These are phyloP conservation scores for Phocides pigmalion DNA, from an alignment of 1,140 invertebrate species.

Conservation along the genomic window DNA sequence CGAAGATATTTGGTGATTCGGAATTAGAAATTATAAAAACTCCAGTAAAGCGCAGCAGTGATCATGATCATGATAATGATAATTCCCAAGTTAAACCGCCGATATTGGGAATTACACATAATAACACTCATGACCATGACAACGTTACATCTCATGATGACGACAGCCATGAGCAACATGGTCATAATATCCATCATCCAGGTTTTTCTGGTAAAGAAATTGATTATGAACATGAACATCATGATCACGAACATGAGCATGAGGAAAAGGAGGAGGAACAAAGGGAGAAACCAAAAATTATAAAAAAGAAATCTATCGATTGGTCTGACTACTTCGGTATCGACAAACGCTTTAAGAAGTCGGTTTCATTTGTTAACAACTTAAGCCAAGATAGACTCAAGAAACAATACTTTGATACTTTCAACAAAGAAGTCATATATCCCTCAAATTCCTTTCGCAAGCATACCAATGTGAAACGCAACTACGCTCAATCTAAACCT, in stretches of 20 bases:
- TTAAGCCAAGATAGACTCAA: conserved; percentile 65
- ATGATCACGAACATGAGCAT: conserved; percentile 40
- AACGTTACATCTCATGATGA: conserved; percentile 54
- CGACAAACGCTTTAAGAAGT: conserved; percentile 90
- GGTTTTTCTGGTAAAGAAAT: conserved; percentile 74
- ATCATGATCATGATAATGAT: conserved; percentile 55
- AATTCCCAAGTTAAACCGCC: conserved; percentile 67
- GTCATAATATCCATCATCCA: conserved; percentile 76
- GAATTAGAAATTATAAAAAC: conserved; percentile 66
- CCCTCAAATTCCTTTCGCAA: conserved; percentile 77
- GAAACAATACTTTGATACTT: conserved; percentile 77
- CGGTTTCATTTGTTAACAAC: conserved; percentile 65
- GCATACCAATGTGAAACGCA: conserved; percentile 70
- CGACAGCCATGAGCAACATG: conserved; percentile 69
- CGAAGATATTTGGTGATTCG: conserved; percentile 81
- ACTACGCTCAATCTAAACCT: conserved; percentile 54
- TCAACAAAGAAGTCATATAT: conserved; percentile 78
- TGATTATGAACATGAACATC: conserved; percentile 50
- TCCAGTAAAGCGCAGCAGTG: conserved; percentile 78
- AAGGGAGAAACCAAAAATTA: conserved; percentile 82
- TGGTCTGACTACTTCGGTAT: conserved; percentile 94
- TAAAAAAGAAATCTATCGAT: conserved; percentile 91
- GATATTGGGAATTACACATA: conserved; percentile 52
- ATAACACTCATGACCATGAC: conserved; percentile 62
- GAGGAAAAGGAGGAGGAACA: conserved; percentile 58